Conservation (phyloP, 2,797 vertebrate genomes). For the Myotis planiceps region DNA sequence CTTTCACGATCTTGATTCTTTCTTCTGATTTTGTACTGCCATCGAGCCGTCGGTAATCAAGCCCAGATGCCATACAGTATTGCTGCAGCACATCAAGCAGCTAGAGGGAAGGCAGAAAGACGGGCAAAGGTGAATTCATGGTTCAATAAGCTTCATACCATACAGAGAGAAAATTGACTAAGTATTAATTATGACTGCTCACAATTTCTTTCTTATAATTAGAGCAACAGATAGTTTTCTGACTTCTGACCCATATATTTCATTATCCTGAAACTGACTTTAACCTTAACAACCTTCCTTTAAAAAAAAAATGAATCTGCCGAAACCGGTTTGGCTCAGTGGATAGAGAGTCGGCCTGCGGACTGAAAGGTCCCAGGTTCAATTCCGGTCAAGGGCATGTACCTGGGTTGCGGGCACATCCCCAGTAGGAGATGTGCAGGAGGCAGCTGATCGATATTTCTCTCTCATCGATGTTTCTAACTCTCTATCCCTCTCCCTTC, state of each 20-base stretch:
- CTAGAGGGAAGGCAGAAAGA: slow-evolving; percentile 80
- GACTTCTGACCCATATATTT: background rate
- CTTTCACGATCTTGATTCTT: slow-evolving; percentile 93
- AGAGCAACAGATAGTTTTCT: slow-evolving; percentile 29
- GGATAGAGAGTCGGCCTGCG: too few relatives aligned
- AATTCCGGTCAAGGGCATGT: too few relatives aligned
- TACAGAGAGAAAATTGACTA: background rate
- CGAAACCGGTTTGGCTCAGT: too few relatives aligned
- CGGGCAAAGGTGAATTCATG: background rate
- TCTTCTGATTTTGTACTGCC: slow-evolving; percentile 96
- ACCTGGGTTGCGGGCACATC: too few relatives aligned
- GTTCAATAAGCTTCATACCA: background rate
- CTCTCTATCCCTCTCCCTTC: too few relatives aligned
- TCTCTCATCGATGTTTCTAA: too few relatives aligned
- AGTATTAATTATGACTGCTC: background rate
- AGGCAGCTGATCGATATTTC: too few relatives aligned
- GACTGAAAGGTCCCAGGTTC: too few relatives aligned
- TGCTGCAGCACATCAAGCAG: slow-evolving; percentile 94
- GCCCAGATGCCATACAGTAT: slow-evolving; percentile 96
- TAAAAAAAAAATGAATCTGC: too few relatives aligned
- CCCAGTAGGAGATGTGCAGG: too few relatives aligned
- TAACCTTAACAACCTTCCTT: background rate
- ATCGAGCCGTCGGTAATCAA: slow-evolving; percentile 95
- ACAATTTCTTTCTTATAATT: slow-evolving; percentile 19
- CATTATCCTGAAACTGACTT: background rate